A percentile compares a stretch with the other conserved stretches of the same genome.
Evolutionary conservation across 2,888 invertebrate genomes (phyloP).

Genomic region (Epinotia ramella): DNA sequence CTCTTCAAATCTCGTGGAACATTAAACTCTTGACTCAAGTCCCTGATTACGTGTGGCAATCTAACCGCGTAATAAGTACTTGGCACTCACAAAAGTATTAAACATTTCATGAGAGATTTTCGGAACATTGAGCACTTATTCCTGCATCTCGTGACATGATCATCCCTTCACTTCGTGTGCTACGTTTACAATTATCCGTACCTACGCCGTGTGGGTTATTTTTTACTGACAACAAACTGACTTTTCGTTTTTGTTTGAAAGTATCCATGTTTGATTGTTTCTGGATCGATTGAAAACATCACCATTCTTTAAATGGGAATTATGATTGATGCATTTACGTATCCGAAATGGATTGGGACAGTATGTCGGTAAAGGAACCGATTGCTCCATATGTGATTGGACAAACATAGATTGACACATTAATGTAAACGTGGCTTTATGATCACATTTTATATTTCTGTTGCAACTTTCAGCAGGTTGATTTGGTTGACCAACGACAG

Average conservation of each 20-base stretch:
- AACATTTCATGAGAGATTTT: slow-evolving; percentile 42
- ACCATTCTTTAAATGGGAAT: no score
- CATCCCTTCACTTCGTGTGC: background rate
- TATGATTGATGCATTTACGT: no score
- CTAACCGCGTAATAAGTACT: slow-evolving; percentile 43
- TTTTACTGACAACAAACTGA: no score
- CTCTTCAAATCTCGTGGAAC: no score
- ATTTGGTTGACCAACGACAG: slow-evolving; percentile 4
- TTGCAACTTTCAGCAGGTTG: slow-evolving; percentile 36
- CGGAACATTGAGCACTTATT: background rate
- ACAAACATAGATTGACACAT: background rate
- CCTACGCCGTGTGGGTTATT: no score
- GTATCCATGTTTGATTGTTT: no score
- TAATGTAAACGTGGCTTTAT: slow-evolving; percentile 3
- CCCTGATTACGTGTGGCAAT: background rate
- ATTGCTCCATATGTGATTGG: no score
- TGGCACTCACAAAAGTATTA: slow-evolving; percentile 45
- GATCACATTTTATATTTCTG: slow-evolving; percentile 15
- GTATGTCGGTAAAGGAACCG: no score
- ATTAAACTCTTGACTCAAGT: no score
- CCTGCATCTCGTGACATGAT: slow-evolving; percentile 1
- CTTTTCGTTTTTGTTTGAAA: no score
- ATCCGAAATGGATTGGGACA: no score
- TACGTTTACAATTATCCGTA: background rate
- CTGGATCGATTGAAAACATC: no score